Evolutionary conservation across 2,888 invertebrate genomes (phyloP).

Genomic region (Eupithecia exiguata): DNA sequence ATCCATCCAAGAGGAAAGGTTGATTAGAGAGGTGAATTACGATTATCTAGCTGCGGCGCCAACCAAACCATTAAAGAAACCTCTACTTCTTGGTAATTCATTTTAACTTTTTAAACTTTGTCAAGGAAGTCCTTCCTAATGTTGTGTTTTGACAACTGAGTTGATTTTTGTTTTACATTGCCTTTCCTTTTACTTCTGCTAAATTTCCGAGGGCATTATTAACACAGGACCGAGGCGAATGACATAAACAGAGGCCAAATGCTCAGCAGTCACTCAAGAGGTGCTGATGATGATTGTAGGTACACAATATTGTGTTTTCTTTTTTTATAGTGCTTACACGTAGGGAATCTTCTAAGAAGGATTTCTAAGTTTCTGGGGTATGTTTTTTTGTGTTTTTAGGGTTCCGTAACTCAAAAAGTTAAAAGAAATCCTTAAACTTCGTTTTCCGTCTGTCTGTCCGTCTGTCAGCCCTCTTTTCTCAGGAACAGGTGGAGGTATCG

Average conservation of each 20-base stretch:
- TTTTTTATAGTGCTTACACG: neutral
- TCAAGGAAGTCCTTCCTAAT: too few species aligned
- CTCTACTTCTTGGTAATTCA: conserved; percentile 59
- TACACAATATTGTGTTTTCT: neutral
- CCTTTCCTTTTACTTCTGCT: neutral
- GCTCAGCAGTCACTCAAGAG: neutral
- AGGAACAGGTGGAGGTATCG: too few species aligned
- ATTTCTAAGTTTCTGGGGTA: neutral
- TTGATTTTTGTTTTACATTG: neutral
- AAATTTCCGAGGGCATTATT: neutral
- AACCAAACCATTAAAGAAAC: conserved; percentile 55
- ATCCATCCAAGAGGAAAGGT: conserved; percentile 72
- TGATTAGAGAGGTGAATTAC: conserved; percentile 68
- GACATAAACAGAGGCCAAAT: neutral
- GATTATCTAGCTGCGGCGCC: conserved; percentile 56
- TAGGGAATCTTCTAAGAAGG: neutral
- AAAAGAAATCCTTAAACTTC: too few species aligned
- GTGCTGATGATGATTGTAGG: neutral
- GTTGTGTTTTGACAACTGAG: too few species aligned
- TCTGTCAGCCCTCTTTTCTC: too few species aligned
- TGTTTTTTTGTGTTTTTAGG: too few species aligned
- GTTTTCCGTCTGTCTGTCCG: too few species aligned
- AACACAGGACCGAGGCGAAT: neutral
- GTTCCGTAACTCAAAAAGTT: too few species aligned
- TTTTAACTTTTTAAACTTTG: neutral